Conservation (phyloP, 2,888 invertebrate species). For the Lithosia quadra region DNA sequence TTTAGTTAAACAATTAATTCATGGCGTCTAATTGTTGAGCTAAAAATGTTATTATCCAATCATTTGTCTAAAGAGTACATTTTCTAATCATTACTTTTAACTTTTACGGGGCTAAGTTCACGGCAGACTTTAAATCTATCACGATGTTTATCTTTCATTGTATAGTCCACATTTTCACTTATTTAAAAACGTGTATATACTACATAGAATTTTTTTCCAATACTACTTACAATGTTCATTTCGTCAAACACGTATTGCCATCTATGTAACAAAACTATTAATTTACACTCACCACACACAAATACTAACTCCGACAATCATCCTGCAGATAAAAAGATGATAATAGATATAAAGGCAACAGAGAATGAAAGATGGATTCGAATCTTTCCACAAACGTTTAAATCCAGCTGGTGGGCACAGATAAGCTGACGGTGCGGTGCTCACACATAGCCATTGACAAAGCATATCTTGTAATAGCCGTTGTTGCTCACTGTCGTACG, state of each 20-base stretch:
- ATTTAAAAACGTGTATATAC: constrained; percentile 33
- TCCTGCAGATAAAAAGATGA: background rate
- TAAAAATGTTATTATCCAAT: constrained; percentile 9
- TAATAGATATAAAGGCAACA: constrained; percentile 11
- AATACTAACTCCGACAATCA: constrained; percentile 6
- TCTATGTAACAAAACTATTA: background rate
- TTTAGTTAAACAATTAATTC: constrained; percentile 16
- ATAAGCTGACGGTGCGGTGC: constrained; percentile 67
- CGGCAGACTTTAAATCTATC: constrained; percentile 43
- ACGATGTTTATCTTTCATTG: constrained; percentile 15
- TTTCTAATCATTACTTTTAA: constrained; percentile 20
- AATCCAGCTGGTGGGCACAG: constrained; percentile 76
- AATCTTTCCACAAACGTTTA: constrained; percentile 63
- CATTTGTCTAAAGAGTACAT: constrained; percentile 13
- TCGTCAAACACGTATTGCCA: background rate
- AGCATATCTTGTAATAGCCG: constrained; percentile 87
- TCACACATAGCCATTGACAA: constrained; percentile 87
- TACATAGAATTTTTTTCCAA: constrained; percentile 49
- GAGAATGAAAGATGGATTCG: constrained; percentile 19
- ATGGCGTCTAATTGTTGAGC: constrained; percentile 15
- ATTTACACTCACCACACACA: background rate
- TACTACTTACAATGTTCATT: constrained; percentile 13
- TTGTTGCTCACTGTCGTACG: constrained; percentile 87
- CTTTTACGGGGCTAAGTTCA: constrained; percentile 37
- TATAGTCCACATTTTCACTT: constrained; percentile 29